Conservation (phyloP, 2,113 vertebrate genomes). For the Periophthalmodon schlosseri region DNA sequence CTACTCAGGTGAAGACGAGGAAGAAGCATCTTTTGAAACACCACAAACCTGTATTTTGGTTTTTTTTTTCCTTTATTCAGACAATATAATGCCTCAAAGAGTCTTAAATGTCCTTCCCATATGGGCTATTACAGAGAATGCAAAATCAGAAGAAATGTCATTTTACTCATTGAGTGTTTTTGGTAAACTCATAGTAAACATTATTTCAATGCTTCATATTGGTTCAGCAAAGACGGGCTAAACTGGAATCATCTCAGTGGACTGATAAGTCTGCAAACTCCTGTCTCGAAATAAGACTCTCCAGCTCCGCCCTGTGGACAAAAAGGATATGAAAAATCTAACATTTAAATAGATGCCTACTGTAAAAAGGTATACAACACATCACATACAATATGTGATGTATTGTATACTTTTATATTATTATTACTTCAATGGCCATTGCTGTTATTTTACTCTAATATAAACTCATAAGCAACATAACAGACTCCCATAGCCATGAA, state of each 20-base stretch:
- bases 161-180: not conserved
- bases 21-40: conserved; percentile 4
- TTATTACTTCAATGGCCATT: too few relatives aligned
- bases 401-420: too few relatives aligned
- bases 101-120: not conserved
- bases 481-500: too few relatives aligned
- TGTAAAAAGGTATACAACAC: too few relatives aligned
- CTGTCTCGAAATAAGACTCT: conserved; percentile 33
- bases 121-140: not conserved
- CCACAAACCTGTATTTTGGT: not conserved
- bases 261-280: conserved; percentile 14
- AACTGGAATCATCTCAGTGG: conserved; percentile 59
- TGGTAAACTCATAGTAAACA: not conserved
- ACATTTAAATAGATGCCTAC: too few relatives aligned
- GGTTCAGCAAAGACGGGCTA: conserved; percentile 22
- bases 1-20: conserved; percentile 17
- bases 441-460: too few relatives aligned
- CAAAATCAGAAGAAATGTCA: not conserved
- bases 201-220: conserved; percentile 16
- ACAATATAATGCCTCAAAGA: not conserved
- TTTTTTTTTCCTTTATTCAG: not conserved
- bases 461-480: too few relatives aligned
- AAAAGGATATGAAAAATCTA: not conserved
- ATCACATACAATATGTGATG: too few relatives aligned
- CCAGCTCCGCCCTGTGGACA: conserved; percentile 69